phyloP scores from a whole-genome alignment of 2,113 vertebrate genomes.

The Tragelaphus buxtoni region DNA sequence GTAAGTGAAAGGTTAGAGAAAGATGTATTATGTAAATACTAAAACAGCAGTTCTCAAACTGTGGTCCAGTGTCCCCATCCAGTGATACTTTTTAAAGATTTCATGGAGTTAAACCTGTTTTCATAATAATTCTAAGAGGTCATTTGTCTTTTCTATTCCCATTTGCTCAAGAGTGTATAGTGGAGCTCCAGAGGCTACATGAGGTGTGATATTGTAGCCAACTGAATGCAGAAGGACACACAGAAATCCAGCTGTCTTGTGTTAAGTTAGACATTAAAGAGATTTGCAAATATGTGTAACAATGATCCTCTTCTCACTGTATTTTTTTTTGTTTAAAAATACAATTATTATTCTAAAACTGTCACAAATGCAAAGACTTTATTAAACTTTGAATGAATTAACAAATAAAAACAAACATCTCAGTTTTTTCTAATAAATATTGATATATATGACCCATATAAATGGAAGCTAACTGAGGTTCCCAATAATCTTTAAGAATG shows the following conservation, averaged over 20 bases:
- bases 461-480: neutral
- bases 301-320: neutral
- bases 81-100: neutral
- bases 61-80: neutral
- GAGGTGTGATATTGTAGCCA: conserved; percentile 19
- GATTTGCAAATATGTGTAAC: neutral
- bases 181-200: neutral
- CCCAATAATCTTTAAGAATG: neutral
- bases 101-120: neutral
- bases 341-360: neutral
- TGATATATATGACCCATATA: neutral
- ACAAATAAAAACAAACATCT: neutral
- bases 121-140: neutral
- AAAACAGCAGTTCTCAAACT: neutral
- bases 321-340: neutral
- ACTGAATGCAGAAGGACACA: conserved; percentile 1
- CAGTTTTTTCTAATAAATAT: neutral
- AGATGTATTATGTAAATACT: neutral
- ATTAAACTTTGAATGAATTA: neutral
- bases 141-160: neutral
- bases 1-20: neutral
- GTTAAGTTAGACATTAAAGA: conserved; percentile 20
- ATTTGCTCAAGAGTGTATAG: neutral
- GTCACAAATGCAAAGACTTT: neutral
- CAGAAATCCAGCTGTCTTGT: neutral